Conservation (phyloP, 2,888 invertebrate species). For the Oxycera nigricornis region DNA sequence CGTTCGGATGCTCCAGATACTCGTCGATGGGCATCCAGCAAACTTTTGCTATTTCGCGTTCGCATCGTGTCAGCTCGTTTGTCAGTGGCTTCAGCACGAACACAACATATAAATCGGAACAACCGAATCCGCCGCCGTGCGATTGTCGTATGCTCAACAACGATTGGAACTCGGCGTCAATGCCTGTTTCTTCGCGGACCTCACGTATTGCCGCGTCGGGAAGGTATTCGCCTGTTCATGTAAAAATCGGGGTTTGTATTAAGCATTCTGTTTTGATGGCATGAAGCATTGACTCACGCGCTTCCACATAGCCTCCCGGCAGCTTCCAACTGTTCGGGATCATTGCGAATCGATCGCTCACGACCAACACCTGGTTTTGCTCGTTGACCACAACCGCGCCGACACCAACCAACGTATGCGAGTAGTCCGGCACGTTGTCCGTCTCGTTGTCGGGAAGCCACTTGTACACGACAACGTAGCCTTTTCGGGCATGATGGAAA, state of each 20-base stretch:
- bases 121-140: constrained; percentile 77
- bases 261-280: background rate
- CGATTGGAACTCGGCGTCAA: constrained; percentile 76
- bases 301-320: constrained; percentile 91
- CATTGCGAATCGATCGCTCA: constrained; percentile 71
- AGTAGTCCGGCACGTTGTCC: constrained; percentile 76
- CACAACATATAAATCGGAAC: constrained; percentile 87
- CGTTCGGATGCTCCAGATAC: constrained; percentile 73
- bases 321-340: constrained; percentile 77
- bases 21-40: constrained; percentile 84
- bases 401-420: constrained; percentile 83
- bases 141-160: constrained; percentile 80
- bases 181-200: constrained; percentile 89
- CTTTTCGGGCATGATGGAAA: constrained; percentile 84
- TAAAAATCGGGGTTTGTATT: background rate
- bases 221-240: constrained; percentile 79
- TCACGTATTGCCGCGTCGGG: constrained; percentile 83
- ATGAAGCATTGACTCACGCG: constrained; percentile 64
- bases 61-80: constrained; percentile 71
- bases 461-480: constrained; percentile 79
- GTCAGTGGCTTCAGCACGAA: constrained; percentile 74
- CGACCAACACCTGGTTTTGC: constrained; percentile 77
- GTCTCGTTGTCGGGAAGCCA: constrained; percentile 74
- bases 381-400: constrained; percentile 87
- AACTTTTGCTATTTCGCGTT: constrained; percentile 78